Conservation (phyloP, 2,113 vertebrate species). For the Lepisosteus osseus region DNA sequence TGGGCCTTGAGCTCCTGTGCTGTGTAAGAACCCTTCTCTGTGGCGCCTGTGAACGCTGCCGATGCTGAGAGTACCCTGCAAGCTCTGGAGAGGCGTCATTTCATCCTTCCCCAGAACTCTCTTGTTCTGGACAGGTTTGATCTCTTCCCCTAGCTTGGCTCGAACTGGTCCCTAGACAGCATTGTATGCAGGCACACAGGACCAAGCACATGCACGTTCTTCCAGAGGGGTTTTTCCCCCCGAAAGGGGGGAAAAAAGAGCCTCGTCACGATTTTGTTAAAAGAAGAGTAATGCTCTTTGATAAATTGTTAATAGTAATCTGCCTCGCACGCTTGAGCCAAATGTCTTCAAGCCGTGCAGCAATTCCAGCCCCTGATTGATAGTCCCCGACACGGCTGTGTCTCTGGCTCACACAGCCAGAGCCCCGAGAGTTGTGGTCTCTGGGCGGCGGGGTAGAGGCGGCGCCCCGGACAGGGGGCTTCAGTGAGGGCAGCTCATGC, state of each 20-base stretch:
- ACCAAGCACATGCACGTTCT: too few relatives aligned
- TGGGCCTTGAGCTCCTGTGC: slow-evolving; percentile 15
- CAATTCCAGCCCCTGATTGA: slow-evolving; percentile 67
- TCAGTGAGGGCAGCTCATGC: not conserved
- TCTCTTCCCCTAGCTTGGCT: not conserved
- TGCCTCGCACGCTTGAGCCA: slow-evolving; percentile 63
- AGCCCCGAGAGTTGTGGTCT: not conserved
- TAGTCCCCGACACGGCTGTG: slow-evolving; percentile 51
- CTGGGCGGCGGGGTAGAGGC: not conserved
- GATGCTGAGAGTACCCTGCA: not conserved
- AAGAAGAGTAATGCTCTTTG: slow-evolving; percentile 48
- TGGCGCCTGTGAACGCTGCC: not conserved
- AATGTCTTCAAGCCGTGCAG: slow-evolving; percentile 66
- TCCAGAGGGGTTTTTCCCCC: slow-evolving; percentile 6
- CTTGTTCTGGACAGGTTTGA: slow-evolving; percentile 5
- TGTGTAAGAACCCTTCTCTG: not conserved
- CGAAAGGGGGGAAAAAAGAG: slow-evolving; percentile 29
- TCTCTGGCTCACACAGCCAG: slow-evolving; percentile 1
- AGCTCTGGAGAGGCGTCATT: not conserved
- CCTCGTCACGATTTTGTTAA: slow-evolving; percentile 38
- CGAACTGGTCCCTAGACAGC: too few relatives aligned
- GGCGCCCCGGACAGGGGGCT: not conserved
- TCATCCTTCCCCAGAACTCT: slow-evolving; percentile 10
- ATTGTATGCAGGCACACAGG: too few relatives aligned
- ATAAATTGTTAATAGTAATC: slow-evolving; percentile 69